Conservation (phyloP, 2,797 vertebrate species). For the Malacoctenus gilli region DNA sequence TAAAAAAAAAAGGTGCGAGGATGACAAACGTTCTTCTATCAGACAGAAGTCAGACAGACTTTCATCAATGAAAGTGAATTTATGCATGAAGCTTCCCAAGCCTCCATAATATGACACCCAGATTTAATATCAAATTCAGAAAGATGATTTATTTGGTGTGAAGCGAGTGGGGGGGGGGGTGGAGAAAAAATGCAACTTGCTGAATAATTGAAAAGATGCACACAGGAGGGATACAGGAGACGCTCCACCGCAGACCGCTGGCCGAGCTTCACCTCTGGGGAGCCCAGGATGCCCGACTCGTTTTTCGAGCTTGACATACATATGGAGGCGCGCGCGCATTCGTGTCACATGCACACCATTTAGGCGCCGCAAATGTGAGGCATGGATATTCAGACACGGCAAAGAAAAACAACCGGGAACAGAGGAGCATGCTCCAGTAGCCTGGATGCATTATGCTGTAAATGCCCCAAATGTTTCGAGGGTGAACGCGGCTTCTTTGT, state of each 20-base stretch:
- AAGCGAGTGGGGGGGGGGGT: too few species aligned
- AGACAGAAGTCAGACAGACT: constrained; percentile 11
- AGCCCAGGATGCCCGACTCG: background rate
- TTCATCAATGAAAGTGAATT: constrained; percentile 7
- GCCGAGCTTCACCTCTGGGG: constrained; percentile 9
- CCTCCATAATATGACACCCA: background rate
- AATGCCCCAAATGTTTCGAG: too few species aligned
- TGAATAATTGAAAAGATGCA: constrained; percentile 3
- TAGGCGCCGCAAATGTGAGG: background rate
- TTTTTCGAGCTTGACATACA: background rate
- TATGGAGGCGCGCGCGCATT: too few species aligned
- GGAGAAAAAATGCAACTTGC: background rate
- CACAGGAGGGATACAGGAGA: background rate
- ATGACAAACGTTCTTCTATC: constrained; percentile 13
- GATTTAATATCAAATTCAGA: constrained; percentile 15
- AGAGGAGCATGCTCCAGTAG: background rate
- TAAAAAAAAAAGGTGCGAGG: constrained; percentile 1
- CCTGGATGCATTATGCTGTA: too few species aligned
- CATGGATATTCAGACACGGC: background rate
- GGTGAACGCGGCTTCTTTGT: too few species aligned
- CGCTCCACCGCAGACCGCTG: constrained; percentile 3
- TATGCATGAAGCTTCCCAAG: constrained; percentile 19
- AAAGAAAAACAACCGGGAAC: background rate
- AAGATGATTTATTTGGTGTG: background rate
- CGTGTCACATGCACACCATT: too few species aligned